Evolutionary conservation across 1,140 invertebrate species (phyloP).

Genomic region (Acromyrmex charruanus): DNA sequence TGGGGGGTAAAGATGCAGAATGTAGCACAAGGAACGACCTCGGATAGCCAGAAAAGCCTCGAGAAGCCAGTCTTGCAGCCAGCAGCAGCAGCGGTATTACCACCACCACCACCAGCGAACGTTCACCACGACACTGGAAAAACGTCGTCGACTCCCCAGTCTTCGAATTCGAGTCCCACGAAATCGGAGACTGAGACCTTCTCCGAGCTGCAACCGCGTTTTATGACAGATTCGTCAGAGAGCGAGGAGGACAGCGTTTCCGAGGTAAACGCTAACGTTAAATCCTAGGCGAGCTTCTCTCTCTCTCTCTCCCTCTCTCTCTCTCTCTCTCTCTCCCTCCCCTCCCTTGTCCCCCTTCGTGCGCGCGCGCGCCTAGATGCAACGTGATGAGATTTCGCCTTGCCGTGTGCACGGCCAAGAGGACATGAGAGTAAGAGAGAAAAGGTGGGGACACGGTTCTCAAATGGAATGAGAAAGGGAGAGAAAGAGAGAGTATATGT

Average conservation of each 20-base stretch:
- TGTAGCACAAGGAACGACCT: conserved; percentile 91
- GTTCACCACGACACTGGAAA: conserved; percentile 88
- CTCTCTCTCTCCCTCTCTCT: too few relatives aligned
- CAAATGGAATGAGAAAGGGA: conserved; percentile 2
- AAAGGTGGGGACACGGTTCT: conserved; percentile 39
- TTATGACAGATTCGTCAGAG: conserved; percentile 95
- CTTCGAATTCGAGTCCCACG: conserved; percentile 89
- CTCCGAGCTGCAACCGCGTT: conserved; percentile 91
- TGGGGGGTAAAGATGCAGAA: conserved; percentile 94
- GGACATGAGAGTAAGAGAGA: neutral
- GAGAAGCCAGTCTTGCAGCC: conserved; percentile 85
- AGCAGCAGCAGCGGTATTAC: neutral
- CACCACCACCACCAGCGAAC: conserved; percentile 78
- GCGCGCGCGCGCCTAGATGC: conserved; percentile 40
- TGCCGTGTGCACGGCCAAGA: conserved; percentile 7
- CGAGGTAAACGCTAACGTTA: conserved; percentile 89
- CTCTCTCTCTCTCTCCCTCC: too few relatives aligned
- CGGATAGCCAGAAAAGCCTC: conserved; percentile 91
- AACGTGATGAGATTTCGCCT: conserved; percentile 50
- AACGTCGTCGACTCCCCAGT: conserved; percentile 88
- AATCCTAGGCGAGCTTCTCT: neutral
- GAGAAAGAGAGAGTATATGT: neutral
- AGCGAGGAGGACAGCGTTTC: conserved; percentile 97
- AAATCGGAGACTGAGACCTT: conserved; percentile 93
- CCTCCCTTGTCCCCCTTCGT: too few relatives aligned